Conservation (phyloP, 35 echinoderm and acorn worm genomes). For the Acanthaster planci region DNA sequence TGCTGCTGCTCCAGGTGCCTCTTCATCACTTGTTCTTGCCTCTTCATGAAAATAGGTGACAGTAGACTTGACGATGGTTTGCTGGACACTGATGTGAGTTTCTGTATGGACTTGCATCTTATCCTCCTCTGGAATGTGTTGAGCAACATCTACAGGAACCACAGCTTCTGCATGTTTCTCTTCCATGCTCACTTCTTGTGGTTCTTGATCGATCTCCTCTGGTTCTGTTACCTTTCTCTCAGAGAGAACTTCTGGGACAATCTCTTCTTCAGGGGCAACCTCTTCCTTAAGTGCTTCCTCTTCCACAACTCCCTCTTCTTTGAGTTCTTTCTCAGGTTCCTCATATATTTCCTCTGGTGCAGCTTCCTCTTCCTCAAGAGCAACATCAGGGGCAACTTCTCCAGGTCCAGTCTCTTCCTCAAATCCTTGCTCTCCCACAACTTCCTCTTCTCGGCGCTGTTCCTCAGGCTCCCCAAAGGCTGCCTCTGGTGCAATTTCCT, state of each 20-base stretch:
- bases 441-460: not conserved
- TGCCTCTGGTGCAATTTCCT: not conserved
- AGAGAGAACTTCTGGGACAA: not conserved
- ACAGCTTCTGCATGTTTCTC: not conserved
- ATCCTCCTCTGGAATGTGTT: not conserved
- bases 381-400: not conserved
- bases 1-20: not conserved
- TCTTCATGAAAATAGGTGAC: not conserved
- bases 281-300: too few relatives aligned
- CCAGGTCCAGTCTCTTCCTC: conserved; percentile 13
- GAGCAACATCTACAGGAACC: conserved; percentile 10
- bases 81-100: not conserved
- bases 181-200: too few relatives aligned
- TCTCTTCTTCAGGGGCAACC: too few relatives aligned
- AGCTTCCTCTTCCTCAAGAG: conserved; percentile 27
- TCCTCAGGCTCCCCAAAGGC: not conserved
- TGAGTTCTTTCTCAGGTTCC: too few relatives aligned
- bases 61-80: conserved; percentile 2
- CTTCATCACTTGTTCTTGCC: not conserved
- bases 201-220: conserved; percentile 8
- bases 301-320: not conserved
- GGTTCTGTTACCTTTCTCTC: too few relatives aligned
- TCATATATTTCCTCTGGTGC: not conserved
- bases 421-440: not conserved
- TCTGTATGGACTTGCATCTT: not conserved